These are phyloP conservation scores for Brienomyrus longianalis DNA, from an alignment of 2,113 vertebrate species.

Conservation along the genomic window DNA sequence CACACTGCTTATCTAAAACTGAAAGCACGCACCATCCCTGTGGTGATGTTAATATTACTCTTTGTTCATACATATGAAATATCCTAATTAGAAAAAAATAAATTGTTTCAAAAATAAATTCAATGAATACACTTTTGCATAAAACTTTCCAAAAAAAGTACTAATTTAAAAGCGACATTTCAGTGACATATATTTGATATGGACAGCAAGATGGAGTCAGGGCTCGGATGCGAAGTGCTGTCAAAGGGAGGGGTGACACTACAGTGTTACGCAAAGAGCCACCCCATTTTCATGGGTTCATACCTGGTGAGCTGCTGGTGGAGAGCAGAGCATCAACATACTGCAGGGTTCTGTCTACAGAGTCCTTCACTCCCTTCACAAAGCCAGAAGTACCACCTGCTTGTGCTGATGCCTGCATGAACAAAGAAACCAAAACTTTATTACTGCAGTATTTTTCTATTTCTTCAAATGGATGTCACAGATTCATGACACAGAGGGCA, in stretches of 20 bases:
- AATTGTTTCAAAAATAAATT: not conserved
- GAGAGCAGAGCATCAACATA: constrained; percentile 60
- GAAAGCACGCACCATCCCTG: not conserved
- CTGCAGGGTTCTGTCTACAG: constrained; percentile 51
- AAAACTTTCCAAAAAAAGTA: not conserved
- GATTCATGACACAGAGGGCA: not conserved
- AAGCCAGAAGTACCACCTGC: constrained; percentile 42
- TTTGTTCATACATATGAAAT: not conserved
- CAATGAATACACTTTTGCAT: not conserved
- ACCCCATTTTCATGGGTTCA: constrained; percentile 21
- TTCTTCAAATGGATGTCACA: not conserved
- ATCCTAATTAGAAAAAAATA: not conserved
- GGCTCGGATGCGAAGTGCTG: not conserved
- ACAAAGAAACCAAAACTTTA: not conserved
- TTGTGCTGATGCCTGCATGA: constrained; percentile 33
- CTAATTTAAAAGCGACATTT: not conserved
- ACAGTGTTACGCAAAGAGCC: not conserved
- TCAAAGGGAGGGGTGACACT: not conserved
- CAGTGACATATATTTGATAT: not conserved
- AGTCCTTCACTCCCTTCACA: constrained; percentile 46
- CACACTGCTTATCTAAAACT: not conserved
- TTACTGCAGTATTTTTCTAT: not conserved
- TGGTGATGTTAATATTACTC: not conserved
- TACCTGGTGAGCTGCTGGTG: constrained; percentile 57
- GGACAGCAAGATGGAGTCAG: not conserved